A percentile compares a stretch with the other conserved stretches of the same genome.
Conservation (phyloP, 2,113 vertebrate species). For the Sebastes schlegelii region DNA sequence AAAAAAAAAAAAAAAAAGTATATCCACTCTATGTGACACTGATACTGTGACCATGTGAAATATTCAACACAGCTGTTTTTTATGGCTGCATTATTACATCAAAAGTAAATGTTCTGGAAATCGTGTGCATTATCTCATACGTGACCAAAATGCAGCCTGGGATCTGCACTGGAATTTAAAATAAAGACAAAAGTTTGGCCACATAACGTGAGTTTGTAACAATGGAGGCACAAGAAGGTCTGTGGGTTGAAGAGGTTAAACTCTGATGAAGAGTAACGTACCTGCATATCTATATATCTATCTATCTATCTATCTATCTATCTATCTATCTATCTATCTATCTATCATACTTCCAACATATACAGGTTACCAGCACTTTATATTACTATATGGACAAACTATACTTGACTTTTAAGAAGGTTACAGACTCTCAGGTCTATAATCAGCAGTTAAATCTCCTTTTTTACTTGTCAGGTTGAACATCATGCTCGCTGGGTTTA, state of each 20-base stretch:
- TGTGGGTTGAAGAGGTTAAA: not conserved
- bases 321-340: no score
- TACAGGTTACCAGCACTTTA: not conserved
- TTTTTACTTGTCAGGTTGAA: not conserved
- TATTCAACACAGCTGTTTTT: not conserved
- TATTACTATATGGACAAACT: not conserved
- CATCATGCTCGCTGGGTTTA: not conserved
- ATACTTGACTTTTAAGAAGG: not conserved
- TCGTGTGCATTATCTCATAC: not conserved
- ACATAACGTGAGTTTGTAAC: not conserved
- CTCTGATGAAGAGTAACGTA: not conserved
- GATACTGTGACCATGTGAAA: not conserved
- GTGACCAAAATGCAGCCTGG: not conserved
- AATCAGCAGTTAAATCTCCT: not conserved
- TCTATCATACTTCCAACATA: no score
- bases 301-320: no score
- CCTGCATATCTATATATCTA: not conserved
- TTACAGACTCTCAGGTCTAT: not conserved
- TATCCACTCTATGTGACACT: not conserved
- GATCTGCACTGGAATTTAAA: not conserved
- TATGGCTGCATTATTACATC: slow-evolving; percentile 1
- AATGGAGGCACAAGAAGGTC: not conserved
- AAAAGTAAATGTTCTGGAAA: slow-evolving; percentile 16
- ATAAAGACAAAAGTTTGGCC: not conserved
- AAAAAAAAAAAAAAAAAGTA: not conserved